These are phyloP conservation scores for Daboia siamensis DNA, from an alignment of 2,113 vertebrate species.

Conservation along the genomic window DNA sequence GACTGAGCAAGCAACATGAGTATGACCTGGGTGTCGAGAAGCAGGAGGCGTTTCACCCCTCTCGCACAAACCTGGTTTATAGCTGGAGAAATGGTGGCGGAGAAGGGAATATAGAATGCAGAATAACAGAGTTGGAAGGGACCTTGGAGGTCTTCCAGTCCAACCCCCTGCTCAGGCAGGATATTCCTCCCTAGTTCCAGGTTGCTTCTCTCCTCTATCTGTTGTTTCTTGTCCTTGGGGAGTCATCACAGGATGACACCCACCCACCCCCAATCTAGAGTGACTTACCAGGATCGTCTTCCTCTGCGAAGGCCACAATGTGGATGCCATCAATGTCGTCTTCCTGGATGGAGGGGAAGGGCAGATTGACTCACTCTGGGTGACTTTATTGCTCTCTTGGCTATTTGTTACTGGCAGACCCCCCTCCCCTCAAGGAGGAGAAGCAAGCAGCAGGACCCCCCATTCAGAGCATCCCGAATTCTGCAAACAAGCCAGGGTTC, in stretches of 20 bases:
- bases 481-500: neutral
- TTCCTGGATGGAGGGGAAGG: slow-evolving; percentile 66
- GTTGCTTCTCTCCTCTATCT: too few relatives aligned
- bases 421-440: neutral
- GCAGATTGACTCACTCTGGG: rapidly evolving
- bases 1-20: rapidly evolving
- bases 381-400: neutral
- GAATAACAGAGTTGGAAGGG: too few relatives aligned
- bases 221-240: neutral
- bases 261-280: neutral
- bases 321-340: slow-evolving; percentile 89
- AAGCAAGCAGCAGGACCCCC: neutral
- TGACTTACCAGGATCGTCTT: slow-evolving; percentile 82
- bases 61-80: neutral
- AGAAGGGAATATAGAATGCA: neutral
- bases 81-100: neutral
- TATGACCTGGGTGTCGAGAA: neutral
- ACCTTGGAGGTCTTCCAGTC: too few relatives aligned
- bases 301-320: slow-evolving; percentile 91
- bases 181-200: too few relatives aligned
- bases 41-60: neutral
- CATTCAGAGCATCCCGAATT: neutral
- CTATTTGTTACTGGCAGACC: neutral
- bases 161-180: too few relatives aligned
- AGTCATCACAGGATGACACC: neutral